Conservation (phyloP, 2,888 invertebrate genomes). For the Petrolisthes cinctipes region DNA sequence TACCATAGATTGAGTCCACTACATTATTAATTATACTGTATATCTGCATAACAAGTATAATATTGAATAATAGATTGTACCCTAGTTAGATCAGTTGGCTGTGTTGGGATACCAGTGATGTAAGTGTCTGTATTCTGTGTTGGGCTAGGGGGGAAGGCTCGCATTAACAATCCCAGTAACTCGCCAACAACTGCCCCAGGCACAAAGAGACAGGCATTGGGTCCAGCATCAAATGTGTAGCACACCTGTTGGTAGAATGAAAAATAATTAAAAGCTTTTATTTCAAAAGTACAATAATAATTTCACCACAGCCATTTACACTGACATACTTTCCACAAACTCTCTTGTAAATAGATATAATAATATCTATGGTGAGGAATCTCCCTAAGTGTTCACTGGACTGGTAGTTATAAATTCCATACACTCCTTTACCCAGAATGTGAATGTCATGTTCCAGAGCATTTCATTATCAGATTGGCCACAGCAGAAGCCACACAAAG, state of each 20-base stretch:
- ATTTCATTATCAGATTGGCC: no score
- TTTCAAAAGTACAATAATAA: no score
- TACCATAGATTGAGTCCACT: background rate
- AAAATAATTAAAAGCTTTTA: no score
- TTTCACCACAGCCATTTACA: no score
- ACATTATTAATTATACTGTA: background rate
- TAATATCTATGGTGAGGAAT: no score
- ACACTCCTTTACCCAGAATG: no score
- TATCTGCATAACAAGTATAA: background rate
- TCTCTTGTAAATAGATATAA: no score
- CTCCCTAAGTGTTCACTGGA: no score
- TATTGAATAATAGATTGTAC: slow-evolving; percentile 11
- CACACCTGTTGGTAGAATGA: slow-evolving; percentile 76
- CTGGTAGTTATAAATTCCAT: no score
- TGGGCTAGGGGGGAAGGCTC: slow-evolving; percentile 78
- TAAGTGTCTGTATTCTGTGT: slow-evolving; percentile 28
- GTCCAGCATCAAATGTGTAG: slow-evolving; percentile 98
- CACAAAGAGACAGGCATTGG: slow-evolving; percentile 92
- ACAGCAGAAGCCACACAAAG: no score
- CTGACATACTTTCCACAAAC: no score
- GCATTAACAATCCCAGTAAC: slow-evolving; percentile 78
- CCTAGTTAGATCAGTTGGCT: slow-evolving; percentile 29
- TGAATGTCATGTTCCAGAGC: no score
- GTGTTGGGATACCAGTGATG: slow-evolving; percentile 38
- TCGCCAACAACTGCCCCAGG: slow-evolving; percentile 81